phyloP scores from a whole-genome alignment of 2,113 vertebrate species.

The Hucho hucho region DNA sequence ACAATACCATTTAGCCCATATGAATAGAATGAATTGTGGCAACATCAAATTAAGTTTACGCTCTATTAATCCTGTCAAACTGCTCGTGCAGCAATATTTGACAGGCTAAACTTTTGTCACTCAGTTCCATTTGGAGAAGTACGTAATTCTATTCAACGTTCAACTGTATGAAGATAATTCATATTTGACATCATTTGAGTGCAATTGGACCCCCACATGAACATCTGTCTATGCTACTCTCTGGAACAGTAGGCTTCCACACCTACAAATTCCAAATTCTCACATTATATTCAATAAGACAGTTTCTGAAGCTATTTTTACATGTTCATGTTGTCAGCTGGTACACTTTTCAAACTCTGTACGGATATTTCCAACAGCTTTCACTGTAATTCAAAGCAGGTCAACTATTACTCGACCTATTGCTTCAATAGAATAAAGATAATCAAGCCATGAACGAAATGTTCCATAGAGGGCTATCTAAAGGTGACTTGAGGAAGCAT shows the following conservation, averaged over 20 bases:
- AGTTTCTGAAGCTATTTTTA: slow-evolving; percentile 23
- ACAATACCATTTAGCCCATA: slow-evolving; percentile 62
- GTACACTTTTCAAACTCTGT: slow-evolving; percentile 1
- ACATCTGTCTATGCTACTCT: slow-evolving; percentile 51
- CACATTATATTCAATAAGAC: slow-evolving; percentile 28
- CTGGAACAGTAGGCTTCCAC: slow-evolving; percentile 24
- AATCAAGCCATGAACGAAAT: too few relatives aligned
- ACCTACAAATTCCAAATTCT: slow-evolving; percentile 23
- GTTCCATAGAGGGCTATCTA: too few relatives aligned
- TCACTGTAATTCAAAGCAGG: too few relatives aligned
- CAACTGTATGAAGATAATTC: not conserved
- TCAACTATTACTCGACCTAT: too few relatives aligned
- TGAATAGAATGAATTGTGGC: slow-evolving; percentile 65
- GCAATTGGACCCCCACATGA: slow-evolving; percentile 42
- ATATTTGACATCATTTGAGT: slow-evolving; percentile 5
- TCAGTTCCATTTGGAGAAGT: not conserved
- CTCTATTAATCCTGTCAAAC: slow-evolving; percentile 58
- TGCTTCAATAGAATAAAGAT: too few relatives aligned
- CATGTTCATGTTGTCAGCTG: slow-evolving; percentile 22
- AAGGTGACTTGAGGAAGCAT: not conserved
- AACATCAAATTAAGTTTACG: slow-evolving; percentile 68
- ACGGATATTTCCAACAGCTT: slow-evolving; percentile 14
- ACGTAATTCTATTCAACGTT: not conserved
- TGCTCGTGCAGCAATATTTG: slow-evolving; percentile 39
- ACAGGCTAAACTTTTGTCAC: not conserved